Percentiles rank a stretch among this genome's conserved stretches.
These are phyloP conservation scores for Catharus bicknelli DNA, from an alignment of 2,113 vertebrate species.

Conservation along the genomic window DNA sequence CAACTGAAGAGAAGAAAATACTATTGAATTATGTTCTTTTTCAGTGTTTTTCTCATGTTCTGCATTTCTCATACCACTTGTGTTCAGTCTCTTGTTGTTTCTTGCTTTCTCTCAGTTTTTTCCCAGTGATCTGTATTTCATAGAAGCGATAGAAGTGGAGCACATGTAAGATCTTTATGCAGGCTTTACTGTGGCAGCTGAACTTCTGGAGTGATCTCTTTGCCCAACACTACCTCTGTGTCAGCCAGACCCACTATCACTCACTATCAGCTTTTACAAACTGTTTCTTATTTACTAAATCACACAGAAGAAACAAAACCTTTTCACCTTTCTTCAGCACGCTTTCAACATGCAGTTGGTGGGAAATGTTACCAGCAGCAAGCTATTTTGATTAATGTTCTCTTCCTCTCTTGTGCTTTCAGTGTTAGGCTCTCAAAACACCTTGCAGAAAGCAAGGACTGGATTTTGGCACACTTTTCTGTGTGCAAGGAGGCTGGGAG, in stretches of 20 bases:
- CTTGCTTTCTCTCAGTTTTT: neutral
- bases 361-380: neutral
- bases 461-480: fast-evolving
- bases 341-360: neutral
- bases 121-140: neutral
- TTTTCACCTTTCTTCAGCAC: neutral
- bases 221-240: neutral
- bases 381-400: neutral
- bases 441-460: neutral
- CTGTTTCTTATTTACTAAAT: neutral
- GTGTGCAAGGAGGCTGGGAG: neutral
- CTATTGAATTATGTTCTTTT: conserved; percentile 7
- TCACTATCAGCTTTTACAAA: neutral
- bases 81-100: neutral
- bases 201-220: neutral
- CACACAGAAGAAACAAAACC: neutral
- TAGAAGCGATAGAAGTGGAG: neutral
- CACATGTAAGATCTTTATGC: neutral
- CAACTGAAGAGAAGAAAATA: neutral
- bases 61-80: neutral
- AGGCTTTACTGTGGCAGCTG: neutral
- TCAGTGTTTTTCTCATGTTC: neutral
- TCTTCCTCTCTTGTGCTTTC: neutral
- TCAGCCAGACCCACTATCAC: neutral
- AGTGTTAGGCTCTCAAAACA: neutral